A percentile compares a stretch with the other conserved stretches of the same genome.
Conservation (phyloP, 2,113 vertebrate genomes). For the Rhizomys pruinosus region DNA sequence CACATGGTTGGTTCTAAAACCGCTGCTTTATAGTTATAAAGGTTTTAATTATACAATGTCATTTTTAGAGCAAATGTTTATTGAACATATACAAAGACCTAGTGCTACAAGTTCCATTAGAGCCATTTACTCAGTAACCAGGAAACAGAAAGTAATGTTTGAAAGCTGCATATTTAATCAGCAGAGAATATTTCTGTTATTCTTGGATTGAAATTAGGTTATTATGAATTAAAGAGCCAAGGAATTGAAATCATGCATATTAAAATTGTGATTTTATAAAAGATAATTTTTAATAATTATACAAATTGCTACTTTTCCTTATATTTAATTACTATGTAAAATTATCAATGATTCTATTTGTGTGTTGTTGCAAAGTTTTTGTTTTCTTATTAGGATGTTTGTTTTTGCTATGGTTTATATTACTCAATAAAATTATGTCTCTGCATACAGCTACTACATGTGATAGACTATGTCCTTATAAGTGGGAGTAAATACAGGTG, state of each 20-base stretch:
- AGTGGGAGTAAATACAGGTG: background rate
- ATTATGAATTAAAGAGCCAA: background rate
- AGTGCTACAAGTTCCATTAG: background rate
- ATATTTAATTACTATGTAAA: background rate
- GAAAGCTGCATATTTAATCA: background rate
- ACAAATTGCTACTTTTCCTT: background rate
- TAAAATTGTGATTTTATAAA: background rate
- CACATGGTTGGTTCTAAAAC: background rate
- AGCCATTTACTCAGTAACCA: background rate
- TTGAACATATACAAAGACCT: background rate
- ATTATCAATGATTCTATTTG: background rate
- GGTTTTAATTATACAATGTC: background rate
- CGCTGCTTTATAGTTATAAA: background rate
- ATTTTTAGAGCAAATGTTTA: background rate
- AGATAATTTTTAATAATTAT: background rate
- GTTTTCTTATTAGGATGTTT: slow-evolving; percentile 1
- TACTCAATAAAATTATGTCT: background rate
- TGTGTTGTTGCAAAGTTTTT: background rate
- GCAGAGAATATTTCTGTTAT: background rate
- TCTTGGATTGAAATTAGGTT: background rate
- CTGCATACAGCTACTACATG: background rate
- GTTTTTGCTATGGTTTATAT: background rate
- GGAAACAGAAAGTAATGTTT: background rate
- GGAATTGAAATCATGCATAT: background rate
- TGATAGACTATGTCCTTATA: background rate